These are phyloP conservation scores for Icerya purchasi DNA, from an alignment of 2,888 invertebrate genomes.

Conservation along the genomic window DNA sequence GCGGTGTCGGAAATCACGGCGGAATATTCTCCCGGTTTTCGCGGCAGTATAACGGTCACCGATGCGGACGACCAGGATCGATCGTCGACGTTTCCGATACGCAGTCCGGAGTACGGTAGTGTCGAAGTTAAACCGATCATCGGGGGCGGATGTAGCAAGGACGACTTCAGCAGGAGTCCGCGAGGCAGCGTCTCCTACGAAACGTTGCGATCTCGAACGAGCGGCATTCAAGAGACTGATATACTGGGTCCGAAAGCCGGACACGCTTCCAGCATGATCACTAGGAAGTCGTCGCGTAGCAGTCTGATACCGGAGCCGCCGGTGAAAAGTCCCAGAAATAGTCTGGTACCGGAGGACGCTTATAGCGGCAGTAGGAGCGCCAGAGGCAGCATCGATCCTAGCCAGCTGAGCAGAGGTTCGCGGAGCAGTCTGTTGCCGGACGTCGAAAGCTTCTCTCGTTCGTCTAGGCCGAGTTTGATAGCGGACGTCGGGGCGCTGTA, in stretches of 20 bases:
- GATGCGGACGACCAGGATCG: conserved; percentile 22
- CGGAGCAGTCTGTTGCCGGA: conserved; percentile 25
- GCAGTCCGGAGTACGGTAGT: conserved; percentile 25
- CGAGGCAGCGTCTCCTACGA: conserved; percentile 16
- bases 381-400: conserved; percentile 26
- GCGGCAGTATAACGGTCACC: conserved; percentile 22
- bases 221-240: not conserved
- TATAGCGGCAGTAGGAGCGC: conserved; percentile 26
- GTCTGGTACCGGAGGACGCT: conserved; percentile 33
- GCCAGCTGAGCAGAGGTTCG: conserved; percentile 23
- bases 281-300: conserved; percentile 25
- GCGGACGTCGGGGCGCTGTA: conserved; percentile 29
- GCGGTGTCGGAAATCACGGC: conserved; percentile 23
- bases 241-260: not conserved
- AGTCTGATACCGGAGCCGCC: conserved; percentile 33
- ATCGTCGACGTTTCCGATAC: conserved; percentile 34
- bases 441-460: conserved; percentile 25
- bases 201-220: conserved; percentile 7
- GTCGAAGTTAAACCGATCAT: conserved; percentile 27
- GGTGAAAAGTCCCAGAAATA: conserved; percentile 32
- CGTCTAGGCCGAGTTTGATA: conserved; percentile 31
- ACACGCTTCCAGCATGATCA: not conserved
- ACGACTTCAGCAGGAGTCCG: not conserved
- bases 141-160: conserved; percentile 19
- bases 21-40: conserved; percentile 17